phyloP scores from a whole-genome alignment of 2,888 invertebrate species.

The Scaptomyza flava region DNA sequence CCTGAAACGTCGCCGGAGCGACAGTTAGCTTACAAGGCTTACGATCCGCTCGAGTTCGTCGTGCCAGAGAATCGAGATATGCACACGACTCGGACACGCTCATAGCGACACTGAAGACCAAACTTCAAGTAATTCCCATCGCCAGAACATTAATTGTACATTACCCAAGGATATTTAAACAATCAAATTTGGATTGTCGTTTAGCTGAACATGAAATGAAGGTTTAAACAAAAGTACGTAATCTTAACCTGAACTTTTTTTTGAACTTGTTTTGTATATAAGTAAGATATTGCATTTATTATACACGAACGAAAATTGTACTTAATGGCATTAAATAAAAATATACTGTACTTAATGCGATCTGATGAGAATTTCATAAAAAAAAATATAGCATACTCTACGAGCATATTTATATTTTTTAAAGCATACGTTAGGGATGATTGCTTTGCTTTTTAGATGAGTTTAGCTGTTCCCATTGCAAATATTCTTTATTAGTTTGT shows the following conservation, averaged over 20 bases:
- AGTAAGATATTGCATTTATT: slow-evolving; percentile 51
- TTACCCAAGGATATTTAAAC: slow-evolving; percentile 10
- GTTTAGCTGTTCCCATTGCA: too few relatives aligned
- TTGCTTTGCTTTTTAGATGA: too few relatives aligned
- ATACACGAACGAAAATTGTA: slow-evolving; percentile 49
- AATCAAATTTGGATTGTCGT: slow-evolving; percentile 10
- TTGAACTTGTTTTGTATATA: slow-evolving; percentile 57
- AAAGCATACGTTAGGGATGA: too few relatives aligned
- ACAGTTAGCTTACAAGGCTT: slow-evolving; percentile 82
- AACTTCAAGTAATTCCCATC: slow-evolving; percentile 13
- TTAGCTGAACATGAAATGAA: background rate
- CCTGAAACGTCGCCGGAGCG: slow-evolving; percentile 82
- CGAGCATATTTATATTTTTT: too few relatives aligned
- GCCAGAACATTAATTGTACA: slow-evolving; percentile 5
- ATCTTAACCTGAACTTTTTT: slow-evolving; percentile 31
- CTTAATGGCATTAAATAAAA: slow-evolving; percentile 52
- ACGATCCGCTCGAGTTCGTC: slow-evolving; percentile 83
- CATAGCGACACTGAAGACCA: slow-evolving; percentile 48
- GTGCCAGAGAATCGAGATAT: slow-evolving; percentile 25
- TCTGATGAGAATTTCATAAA: too few relatives aligned
- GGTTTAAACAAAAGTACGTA: slow-evolving; percentile 51
- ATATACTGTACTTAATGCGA: slow-evolving; percentile 42
- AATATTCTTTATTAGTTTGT: too few relatives aligned
- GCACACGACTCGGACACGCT: slow-evolving; percentile 54
- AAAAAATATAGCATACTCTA: too few relatives aligned